A percentile compares a stretch with the other conserved stretches of the same genome.
Conservation (phyloP, 2,797 vertebrate species). For the Ibycter americanus region DNA sequence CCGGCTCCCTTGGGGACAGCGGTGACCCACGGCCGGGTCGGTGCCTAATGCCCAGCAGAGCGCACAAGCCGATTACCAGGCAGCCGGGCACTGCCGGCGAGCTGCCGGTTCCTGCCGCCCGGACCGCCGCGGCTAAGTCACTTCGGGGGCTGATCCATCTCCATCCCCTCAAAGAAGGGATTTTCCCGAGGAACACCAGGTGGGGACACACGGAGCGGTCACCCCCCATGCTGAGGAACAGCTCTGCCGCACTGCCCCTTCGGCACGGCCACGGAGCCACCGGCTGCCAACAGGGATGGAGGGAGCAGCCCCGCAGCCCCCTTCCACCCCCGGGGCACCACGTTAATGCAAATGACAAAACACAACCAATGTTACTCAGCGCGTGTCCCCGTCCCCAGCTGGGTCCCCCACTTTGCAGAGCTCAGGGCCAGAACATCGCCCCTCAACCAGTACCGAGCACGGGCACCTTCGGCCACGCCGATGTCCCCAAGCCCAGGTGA, state of each 20-base stretch:
- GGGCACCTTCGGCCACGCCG: neutral
- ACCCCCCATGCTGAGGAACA: accelerated
- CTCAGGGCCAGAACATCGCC: neutral
- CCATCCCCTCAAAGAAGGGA: neutral
- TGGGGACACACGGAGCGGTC: accelerated
- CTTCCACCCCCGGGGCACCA: neutral
- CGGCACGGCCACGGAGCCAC: accelerated
- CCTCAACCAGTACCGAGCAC: neutral
- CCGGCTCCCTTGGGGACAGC: neutral
- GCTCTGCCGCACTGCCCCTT: neutral
- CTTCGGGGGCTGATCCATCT: neutral
- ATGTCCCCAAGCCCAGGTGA: neutral
- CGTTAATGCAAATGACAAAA: neutral
- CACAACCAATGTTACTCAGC: accelerated
- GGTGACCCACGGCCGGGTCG: neutral
- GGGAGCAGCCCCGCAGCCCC: neutral
- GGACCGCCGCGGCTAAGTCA: neutral
- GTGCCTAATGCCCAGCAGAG: neutral
- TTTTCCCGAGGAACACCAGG: neutral
- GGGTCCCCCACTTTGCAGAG: neutral
- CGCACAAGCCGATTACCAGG: accelerated
- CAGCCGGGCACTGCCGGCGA: accelerated
- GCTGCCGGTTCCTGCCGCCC: neutral
- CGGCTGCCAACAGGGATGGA: neutral
- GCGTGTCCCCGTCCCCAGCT: neutral